These are phyloP conservation scores for Galaxea fascicularis DNA, from an alignment of 92 coral and sea anemone species.

Conservation along the genomic window DNA sequence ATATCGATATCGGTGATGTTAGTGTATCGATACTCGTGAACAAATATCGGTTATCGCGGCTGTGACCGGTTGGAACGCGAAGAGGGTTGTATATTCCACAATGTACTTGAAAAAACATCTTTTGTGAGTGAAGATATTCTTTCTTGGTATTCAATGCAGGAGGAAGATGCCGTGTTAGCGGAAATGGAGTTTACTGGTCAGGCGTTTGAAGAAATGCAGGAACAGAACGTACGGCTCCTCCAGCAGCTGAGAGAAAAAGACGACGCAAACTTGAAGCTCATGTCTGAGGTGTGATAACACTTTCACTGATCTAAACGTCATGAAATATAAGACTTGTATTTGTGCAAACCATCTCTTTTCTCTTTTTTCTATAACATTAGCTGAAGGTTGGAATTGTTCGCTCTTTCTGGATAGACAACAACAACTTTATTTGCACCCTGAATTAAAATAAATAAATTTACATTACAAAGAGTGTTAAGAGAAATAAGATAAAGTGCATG, in stretches of 20 bases:
- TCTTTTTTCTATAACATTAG: too few relatives aligned
- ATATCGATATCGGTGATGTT: too few relatives aligned
- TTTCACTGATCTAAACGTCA: background rate
- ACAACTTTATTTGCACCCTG: too few relatives aligned
- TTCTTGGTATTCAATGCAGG: constrained; percentile 39
- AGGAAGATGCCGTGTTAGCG: constrained; percentile 92
- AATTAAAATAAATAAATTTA: too few relatives aligned
- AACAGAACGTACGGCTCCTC: constrained; percentile 87
- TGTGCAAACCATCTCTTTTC: too few relatives aligned
- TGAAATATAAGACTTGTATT: too few relatives aligned
- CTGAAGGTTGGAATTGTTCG: too few relatives aligned
- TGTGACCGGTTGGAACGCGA: background rate
- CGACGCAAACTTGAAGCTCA: constrained; percentile 92
- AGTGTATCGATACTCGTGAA: background rate
- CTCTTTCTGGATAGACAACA: too few relatives aligned
- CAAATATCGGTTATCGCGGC: too few relatives aligned
- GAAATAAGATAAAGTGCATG: too few relatives aligned
- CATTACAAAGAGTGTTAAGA: too few relatives aligned
- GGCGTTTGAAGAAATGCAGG: constrained; percentile 98
- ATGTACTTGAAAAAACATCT: background rate
- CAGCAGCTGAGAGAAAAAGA: constrained; percentile 96
- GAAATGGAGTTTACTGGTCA: constrained; percentile 99
- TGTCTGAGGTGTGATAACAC: constrained; percentile 84
- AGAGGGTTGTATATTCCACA: background rate
- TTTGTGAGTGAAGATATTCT: background rate